phyloP scores from a whole-genome alignment of 2,113 vertebrate genomes.

The Typhlomys cinereus region DNA sequence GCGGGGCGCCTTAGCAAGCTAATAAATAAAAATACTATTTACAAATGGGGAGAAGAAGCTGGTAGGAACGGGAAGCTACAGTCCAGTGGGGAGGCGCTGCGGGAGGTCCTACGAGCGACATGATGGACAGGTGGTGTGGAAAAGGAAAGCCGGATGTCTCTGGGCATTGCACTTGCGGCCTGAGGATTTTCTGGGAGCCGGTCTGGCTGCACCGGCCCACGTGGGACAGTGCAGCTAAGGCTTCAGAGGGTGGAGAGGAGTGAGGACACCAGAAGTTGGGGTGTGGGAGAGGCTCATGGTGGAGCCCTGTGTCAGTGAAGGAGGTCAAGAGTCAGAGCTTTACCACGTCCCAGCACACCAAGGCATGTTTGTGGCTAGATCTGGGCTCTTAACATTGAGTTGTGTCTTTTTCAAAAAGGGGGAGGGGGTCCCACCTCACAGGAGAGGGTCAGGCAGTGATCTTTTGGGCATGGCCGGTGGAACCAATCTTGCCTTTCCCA shows the following conservation, averaged over 20 bases:
- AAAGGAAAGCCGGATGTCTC: constrained; percentile 60
- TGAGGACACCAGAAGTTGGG: not conserved
- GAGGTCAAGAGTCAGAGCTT: not conserved
- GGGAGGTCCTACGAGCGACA: constrained; percentile 49
- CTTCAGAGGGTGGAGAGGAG: not conserved
- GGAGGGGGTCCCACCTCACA: not conserved
- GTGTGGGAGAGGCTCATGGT: fast-evolving
- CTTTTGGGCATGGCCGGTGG: constrained; percentile 16
- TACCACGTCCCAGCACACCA: not conserved
- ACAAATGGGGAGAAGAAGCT: constrained; percentile 80
- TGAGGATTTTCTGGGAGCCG: constrained; percentile 10
- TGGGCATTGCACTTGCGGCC: constrained; percentile 77
- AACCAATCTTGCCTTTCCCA: constrained; percentile 40
- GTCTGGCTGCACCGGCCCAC: not conserved
- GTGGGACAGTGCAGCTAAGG: not conserved
- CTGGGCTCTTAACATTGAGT: not conserved
- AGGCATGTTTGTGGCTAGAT: not conserved
- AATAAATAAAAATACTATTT: constrained; percentile 94
- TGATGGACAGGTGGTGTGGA: constrained; percentile 43
- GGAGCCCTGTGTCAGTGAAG: not conserved
- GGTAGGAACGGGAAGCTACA: constrained; percentile 6
- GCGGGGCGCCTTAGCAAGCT: constrained; percentile 74
- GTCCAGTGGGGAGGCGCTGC: not conserved
- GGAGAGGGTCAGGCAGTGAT: not conserved
- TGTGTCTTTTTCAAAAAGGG: not conserved